Conservation (phyloP, 2,888 invertebrate species). For the Lasioglossum vierecki region DNA sequence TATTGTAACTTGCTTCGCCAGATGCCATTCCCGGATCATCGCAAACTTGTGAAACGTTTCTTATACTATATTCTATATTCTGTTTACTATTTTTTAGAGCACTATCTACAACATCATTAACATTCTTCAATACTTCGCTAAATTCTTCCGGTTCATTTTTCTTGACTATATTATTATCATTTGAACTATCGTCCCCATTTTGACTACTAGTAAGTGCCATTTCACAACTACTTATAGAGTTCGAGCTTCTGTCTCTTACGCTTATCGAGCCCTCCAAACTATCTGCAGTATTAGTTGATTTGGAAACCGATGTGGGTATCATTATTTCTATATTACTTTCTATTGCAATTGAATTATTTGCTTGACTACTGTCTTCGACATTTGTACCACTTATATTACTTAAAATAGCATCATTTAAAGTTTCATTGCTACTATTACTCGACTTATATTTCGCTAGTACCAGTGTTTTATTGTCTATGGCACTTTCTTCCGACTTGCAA, state of each 20-base stretch:
- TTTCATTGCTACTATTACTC: conserved; percentile 78
- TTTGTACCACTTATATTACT: conserved; percentile 55
- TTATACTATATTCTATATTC: conserved; percentile 27
- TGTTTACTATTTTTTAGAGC: conserved; percentile 51
- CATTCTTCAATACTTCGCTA: conserved; percentile 55
- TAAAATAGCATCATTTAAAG: conserved; percentile 74
- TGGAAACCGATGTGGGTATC: conserved; percentile 80
- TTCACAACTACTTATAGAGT: conserved; percentile 83
- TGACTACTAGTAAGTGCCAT: conserved; percentile 81
- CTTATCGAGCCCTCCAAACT: conserved; percentile 69
- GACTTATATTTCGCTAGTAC: conserved; percentile 73
- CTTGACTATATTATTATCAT: conserved; percentile 67
- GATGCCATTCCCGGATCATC: conserved; percentile 34
- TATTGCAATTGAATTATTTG: conserved; percentile 57
- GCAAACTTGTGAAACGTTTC: conserved; percentile 37
- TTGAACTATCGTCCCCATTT: conserved; percentile 76
- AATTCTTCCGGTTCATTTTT: conserved; percentile 56
- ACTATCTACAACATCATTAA: conserved; percentile 51
- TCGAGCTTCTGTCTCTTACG: conserved; percentile 80
- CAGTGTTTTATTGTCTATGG: conserved; percentile 78
- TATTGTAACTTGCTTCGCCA: conserved; percentile 44
- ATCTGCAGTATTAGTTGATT: conserved; percentile 70
- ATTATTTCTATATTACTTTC: conserved; percentile 80
- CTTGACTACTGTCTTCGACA: conserved; percentile 44
- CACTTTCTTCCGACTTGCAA: conserved; percentile 82